Conservation (phyloP, 2,888 invertebrate genomes). For the Chromoteleia sp. region DNA sequence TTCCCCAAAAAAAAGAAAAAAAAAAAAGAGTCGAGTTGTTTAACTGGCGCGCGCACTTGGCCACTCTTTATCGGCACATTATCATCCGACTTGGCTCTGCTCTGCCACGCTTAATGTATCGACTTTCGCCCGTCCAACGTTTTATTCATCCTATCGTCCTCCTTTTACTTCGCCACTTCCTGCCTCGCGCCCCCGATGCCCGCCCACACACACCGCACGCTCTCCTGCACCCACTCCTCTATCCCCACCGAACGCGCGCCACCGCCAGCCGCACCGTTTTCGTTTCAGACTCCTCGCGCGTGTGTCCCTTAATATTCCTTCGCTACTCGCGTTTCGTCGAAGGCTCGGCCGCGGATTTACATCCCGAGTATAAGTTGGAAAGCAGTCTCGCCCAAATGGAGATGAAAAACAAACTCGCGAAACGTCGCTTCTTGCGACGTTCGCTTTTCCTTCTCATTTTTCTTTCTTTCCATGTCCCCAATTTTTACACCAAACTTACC, state of each 20-base stretch:
- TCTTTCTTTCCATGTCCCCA: not conserved
- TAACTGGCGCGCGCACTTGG: constrained; percentile 59
- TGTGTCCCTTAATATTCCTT: constrained; percentile 64
- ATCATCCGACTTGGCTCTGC: constrained; percentile 66
- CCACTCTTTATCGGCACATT: constrained; percentile 72
- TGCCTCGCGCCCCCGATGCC: constrained; percentile 56
- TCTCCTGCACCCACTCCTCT: constrained; percentile 73
- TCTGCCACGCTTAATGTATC: constrained; percentile 77
- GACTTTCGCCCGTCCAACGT: constrained; percentile 78
- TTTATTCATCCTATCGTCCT: constrained; percentile 82
- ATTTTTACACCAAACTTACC: not conserved
- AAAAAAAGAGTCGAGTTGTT: too few relatives aligned
- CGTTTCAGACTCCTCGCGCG: constrained; percentile 46
- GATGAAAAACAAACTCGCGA: constrained; percentile 49
- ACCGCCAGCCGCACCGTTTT: constrained; percentile 57
- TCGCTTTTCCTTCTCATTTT: not conserved
- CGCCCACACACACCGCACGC: constrained; percentile 65
- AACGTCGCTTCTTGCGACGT: not conserved
- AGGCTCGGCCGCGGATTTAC: constrained; percentile 55
- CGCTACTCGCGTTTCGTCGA: constrained; percentile 32
- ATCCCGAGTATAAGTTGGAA: constrained; percentile 54
- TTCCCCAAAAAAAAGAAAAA: too few relatives aligned
- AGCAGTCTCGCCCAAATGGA: constrained; percentile 43
- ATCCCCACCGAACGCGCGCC: constrained; percentile 75
- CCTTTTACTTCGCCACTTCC: constrained; percentile 77